Conservation (phyloP, 2,888 invertebrate genomes). For the Eristalinus aeneus region DNA sequence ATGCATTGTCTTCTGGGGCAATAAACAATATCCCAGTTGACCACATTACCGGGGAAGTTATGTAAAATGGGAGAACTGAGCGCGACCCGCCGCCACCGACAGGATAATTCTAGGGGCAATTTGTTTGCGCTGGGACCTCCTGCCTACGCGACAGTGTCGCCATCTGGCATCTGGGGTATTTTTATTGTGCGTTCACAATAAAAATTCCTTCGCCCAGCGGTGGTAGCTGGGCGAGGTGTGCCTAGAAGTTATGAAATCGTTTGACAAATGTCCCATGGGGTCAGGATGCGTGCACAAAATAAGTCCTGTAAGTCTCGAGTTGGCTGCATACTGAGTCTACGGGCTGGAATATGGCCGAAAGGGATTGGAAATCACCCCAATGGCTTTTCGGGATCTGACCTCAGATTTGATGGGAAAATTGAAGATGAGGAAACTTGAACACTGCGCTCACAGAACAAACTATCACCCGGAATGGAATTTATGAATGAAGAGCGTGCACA, state of each 20-base stretch:
- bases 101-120: conserved; percentile 35
- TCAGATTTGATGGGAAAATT: not conserved
- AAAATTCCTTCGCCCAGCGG: conserved; percentile 52
- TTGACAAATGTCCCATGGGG: conserved; percentile 11
- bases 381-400: no score
- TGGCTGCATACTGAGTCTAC: not conserved
- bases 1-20: conserved; percentile 64
- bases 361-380: no score
- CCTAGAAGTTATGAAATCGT: conserved; percentile 8
- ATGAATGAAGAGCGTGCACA: not conserved
- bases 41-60: conserved; percentile 33
- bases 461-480: not conserved
- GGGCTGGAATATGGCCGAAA: no score
- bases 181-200: conserved; percentile 55
- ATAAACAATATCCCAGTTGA: conserved; percentile 57
- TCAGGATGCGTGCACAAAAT: not conserved
- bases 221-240: not conserved
- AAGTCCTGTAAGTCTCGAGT: not conserved
- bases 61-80: conserved; percentile 42
- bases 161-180: conserved; percentile 35
- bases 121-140: conserved; percentile 19
- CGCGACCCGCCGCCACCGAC: conserved; percentile 5
- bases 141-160: conserved; percentile 11
- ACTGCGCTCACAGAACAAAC: not conserved
- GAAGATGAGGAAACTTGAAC: no score